Base-by-base conservation (phyloP, 2,888 invertebrate species). In the Phaedon cochleariae region DNA sequence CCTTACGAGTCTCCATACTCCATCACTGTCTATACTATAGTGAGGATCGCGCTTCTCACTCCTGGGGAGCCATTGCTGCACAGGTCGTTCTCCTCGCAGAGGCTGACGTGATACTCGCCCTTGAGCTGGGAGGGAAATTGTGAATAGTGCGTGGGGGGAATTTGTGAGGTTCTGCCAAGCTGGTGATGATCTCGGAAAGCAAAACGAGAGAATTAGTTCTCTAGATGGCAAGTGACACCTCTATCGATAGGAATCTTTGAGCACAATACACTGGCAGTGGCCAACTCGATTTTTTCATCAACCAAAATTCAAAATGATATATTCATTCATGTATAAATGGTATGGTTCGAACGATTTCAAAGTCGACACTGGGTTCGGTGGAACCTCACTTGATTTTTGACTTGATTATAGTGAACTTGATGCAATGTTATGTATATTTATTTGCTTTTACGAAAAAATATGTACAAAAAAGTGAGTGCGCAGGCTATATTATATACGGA, bases 81-180 rank as follows among this genome's bases (percentile, higher is more conserved):
- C 70, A 77, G 84, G 73, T 84, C 84, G 55, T 84, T 84, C 73
- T 84, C 84, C 51, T 84, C 84, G 22, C 77, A 82, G 10, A 77
- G 83, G 70, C 74, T 84, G 72, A 84, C 84, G 84, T 84, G 84
- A 84, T 84, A 84, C 75, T 75, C 73, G 70, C 72, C 74, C 60
- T 70, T 67, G 55, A 71, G 67, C 61, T 74, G 76, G 74, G 74
- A 76, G 26, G 71, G 69, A 26, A 71, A 65, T 64, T 75, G 74
- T 75, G 73, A 75, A 76, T 72, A 72, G 41, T 41, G 41, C 6
- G 41, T n/a, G 41, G 41, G 4, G 41, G 10, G 15, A 15, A 2
- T 7, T 15, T 2, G 3, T 4, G 59, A 21, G 57, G 22, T 45
- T 20, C 45, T 21, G 59, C 54, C 26, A 59, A 54, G 34, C 59